These are phyloP conservation scores for Melanostigma gelatinosum DNA, from an alignment of 2,113 vertebrate genomes.

Conservation along the genomic window DNA sequence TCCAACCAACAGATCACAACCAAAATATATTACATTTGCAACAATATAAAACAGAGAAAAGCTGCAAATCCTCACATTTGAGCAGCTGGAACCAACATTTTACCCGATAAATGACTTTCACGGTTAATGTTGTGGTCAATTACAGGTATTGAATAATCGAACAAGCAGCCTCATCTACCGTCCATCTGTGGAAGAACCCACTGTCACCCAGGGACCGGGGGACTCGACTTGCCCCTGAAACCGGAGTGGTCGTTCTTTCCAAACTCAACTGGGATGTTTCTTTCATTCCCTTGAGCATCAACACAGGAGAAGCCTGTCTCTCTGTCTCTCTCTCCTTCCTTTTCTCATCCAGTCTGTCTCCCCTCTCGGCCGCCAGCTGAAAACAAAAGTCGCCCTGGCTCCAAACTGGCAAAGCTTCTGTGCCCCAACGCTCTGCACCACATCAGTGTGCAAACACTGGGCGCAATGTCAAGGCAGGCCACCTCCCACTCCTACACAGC, in stretches of 20 bases:
- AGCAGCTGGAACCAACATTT: no score
- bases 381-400: conserved; percentile 21
- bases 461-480: conserved; percentile 46
- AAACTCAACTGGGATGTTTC: background rate
- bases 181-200: background rate
- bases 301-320: background rate
- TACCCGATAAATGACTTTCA: background rate
- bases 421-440: conserved; percentile 25
- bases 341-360: background rate
- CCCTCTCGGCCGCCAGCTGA: conserved; percentile 29
- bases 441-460: conserved; percentile 56
- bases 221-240: background rate
- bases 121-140: background rate
- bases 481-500: conserved; percentile 29
- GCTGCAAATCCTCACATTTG: background rate
- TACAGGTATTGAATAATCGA: background rate
- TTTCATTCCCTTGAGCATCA: conserved; percentile 1
- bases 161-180: background rate
- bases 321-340: background rate
- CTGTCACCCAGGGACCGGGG: background rate
- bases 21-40: background rate
- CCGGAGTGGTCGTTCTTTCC: background rate
- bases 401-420: conserved; percentile 34
- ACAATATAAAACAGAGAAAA: background rate
- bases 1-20: background rate